These are phyloP conservation scores for Nematopogon swammerdamellus DNA, from an alignment of 2,888 invertebrate species.

Conservation along the genomic window DNA sequence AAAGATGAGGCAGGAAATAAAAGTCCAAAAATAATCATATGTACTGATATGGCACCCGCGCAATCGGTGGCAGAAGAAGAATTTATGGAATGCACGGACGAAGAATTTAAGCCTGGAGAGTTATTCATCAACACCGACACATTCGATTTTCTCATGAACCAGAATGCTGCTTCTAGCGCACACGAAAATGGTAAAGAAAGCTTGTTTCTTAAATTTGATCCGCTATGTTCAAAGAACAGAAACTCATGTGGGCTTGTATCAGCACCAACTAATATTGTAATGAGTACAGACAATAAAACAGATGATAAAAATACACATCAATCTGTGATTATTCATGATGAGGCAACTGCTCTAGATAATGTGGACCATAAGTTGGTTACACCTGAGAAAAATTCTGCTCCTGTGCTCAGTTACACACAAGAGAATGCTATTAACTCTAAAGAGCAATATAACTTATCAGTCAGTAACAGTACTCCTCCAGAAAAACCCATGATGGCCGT, in stretches of 20 bases:
- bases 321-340: slow-evolving; percentile 15
- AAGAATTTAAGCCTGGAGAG: slow-evolving; percentile 29
- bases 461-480: not conserved
- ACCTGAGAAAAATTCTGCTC: not conserved
- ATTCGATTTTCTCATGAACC: slow-evolving; percentile 41
- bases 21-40: not conserved
- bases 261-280: slow-evolving; percentile 20
- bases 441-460: not conserved
- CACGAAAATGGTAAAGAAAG: slow-evolving; percentile 46
- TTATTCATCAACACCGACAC: slow-evolving; percentile 47
- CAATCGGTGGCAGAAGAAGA: not conserved
- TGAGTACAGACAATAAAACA: slow-evolving; percentile 25
- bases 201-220: slow-evolving; percentile 45
- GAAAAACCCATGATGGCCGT: slow-evolving; percentile 45
- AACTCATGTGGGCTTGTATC: slow-evolving; percentile 33
- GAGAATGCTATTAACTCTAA: not conserved
- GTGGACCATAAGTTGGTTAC: too few relatives aligned
- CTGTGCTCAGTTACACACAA: not conserved
- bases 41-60: not conserved
- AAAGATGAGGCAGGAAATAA: too few relatives aligned
- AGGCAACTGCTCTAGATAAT: not conserved
- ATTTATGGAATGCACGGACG: slow-evolving; percentile 15
- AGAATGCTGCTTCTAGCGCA: slow-evolving; percentile 33
- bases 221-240: slow-evolving; percentile 37
- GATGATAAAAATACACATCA: slow-evolving; percentile 13